Conservation (phyloP, 2,888 invertebrate species). For the Xestia c-nigrum region DNA sequence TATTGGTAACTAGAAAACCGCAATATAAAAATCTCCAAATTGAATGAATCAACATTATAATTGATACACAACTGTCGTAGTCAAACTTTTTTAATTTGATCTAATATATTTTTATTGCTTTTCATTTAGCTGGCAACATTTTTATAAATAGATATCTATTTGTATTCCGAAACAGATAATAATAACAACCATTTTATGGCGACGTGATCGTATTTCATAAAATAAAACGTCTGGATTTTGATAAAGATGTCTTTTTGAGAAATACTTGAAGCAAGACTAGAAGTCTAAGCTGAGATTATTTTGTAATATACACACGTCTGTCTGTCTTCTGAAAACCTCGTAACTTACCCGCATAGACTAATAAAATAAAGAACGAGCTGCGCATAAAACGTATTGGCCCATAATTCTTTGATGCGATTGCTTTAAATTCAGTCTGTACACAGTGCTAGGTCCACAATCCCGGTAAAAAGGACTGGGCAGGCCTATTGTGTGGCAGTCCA, state of each 20-base stretch:
- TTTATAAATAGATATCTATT: slow-evolving; percentile 13
- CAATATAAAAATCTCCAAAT: not conserved
- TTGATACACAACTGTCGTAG: slow-evolving; percentile 2
- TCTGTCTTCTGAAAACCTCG: slow-evolving; percentile 12
- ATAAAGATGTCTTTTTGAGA: slow-evolving; percentile 1
- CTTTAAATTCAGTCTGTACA: slow-evolving; percentile 64
- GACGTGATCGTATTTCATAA: slow-evolving; percentile 40
- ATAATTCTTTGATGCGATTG: slow-evolving; percentile 62
- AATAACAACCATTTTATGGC: slow-evolving; percentile 21
- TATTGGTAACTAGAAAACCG: not conserved
- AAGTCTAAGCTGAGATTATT: slow-evolving; percentile 9
- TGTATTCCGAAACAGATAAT: slow-evolving; percentile 31
- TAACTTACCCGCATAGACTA: slow-evolving; percentile 10
- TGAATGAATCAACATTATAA: slow-evolving; percentile 13
- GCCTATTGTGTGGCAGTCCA: slow-evolving; percentile 72
- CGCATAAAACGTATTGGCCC: slow-evolving; percentile 39
- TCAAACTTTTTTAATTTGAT: slow-evolving; percentile 16
- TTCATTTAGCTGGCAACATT: not conserved
- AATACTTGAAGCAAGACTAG: slow-evolving; percentile 11
- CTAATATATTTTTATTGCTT: not conserved
- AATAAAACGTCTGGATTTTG: slow-evolving; percentile 5
- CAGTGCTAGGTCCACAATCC: slow-evolving; percentile 55
- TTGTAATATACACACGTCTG: slow-evolving; percentile 25
- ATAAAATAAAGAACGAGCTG: slow-evolving; percentile 47
- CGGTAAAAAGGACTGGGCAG: slow-evolving; percentile 66